Base-by-base conservation (phyloP, 1,140 invertebrate species). In the Drosophila persimilis region DNA sequence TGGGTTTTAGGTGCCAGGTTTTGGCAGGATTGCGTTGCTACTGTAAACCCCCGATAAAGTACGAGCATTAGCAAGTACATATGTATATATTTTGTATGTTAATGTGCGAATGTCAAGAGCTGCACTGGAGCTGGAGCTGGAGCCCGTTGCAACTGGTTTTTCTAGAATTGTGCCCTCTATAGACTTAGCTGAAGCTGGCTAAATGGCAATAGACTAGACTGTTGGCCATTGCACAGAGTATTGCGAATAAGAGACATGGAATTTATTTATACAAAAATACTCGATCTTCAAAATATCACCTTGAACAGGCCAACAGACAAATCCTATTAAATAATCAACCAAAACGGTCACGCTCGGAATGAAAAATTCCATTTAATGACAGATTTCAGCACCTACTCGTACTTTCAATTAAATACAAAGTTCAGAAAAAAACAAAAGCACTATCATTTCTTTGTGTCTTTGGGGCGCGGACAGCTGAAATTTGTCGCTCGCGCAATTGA, bases 341-440 rank as follows among this genome's bases (percentile, higher is more conserved):
- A 62, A 66, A 78, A 73, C 20, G 47, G 53, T 78, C 74, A 73
- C 48, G 61, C 41, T 72, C 26, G 9, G 47, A 22, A 46, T 55
- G 29, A 74, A 67, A 67, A 47, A 39, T 43, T 56, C 59, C 29
- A 44, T 57, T 59, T 46, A 72, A 47, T 45, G 63, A 70, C 58
- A 63, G 17, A 48, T 71, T 57, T 60, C 44, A 64, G 63, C 78
- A 81, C 35, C 62, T 57, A 73, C 73, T 64, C 61, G 47, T 60
- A 56, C 62, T 55, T 55, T 63, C 9, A 24, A n/a, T 8, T 43
- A 39, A 65, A 54, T 39, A 51, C 17, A 43, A 67, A 43, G 43
- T 22, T 3, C 20, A 43, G 20, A 2, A 0, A 43, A 62, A 46
- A 46, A 15, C 5, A 46, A 46, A 46, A 13, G 2, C 15, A 1